These are phyloP conservation scores for Atherinomorus stipes DNA, from an alignment of 2,113 vertebrate species.

Conservation along the genomic window DNA sequence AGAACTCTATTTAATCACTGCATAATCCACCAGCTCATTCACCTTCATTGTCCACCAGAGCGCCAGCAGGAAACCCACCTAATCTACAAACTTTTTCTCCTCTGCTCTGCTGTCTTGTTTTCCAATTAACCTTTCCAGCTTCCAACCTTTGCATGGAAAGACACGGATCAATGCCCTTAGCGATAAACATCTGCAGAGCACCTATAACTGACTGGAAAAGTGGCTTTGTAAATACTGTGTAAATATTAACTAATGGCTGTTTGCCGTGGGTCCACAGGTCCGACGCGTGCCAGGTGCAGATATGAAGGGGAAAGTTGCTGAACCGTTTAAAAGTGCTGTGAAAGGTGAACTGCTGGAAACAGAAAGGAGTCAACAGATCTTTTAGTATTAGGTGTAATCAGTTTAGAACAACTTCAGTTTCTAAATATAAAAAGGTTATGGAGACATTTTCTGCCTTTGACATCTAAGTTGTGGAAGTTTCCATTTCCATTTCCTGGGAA, in stretches of 20 bases:
- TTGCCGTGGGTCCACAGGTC: slow-evolving; percentile 65
- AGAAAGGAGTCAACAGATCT: slow-evolving; percentile 22
- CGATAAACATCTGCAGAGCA: slow-evolving; percentile 71
- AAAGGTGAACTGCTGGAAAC: slow-evolving; percentile 36
- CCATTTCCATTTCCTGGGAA: neutral
- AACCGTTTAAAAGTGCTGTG: slow-evolving; percentile 47
- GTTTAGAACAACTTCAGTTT: too few species aligned
- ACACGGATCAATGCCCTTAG: slow-evolving; percentile 74
- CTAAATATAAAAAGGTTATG: neutral
- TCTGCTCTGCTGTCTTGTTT: slow-evolving; percentile 62
- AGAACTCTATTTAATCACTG: neutral
- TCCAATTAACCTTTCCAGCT: slow-evolving; percentile 79
- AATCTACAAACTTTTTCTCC: slow-evolving; percentile 47
- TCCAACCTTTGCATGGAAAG: slow-evolving; percentile 72
- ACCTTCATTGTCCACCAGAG: slow-evolving; percentile 19
- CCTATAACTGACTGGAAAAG: slow-evolving; percentile 64
- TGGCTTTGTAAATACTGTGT: slow-evolving; percentile 69
- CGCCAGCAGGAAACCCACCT: slow-evolving; percentile 21
- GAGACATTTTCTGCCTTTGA: neutral
- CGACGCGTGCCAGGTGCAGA: slow-evolving; percentile 61
- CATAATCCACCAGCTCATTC: neutral
- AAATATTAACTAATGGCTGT: slow-evolving; percentile 73
- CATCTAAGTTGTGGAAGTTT: neutral
- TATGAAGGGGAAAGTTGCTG: slow-evolving; percentile 47
- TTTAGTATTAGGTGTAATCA: too few species aligned